These are phyloP conservation scores for Epizoanthus illoricatus DNA, from an alignment of 92 coral and sea anemone genomes.

Conservation along the genomic window DNA sequence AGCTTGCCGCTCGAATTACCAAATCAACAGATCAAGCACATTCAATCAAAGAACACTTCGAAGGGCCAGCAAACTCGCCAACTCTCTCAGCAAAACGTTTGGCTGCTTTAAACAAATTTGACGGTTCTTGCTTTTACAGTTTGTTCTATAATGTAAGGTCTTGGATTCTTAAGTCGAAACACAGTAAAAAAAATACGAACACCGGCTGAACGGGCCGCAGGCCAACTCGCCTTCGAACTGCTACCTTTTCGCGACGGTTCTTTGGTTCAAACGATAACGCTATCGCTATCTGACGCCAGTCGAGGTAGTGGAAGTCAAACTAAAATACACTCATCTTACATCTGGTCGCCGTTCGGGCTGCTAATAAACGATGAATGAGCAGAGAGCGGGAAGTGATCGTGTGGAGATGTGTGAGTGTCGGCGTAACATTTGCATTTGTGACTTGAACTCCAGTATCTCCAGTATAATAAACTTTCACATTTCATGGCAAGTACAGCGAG, in stretches of 20 bases:
- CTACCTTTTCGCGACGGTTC: background rate
- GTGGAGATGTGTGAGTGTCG: slow-evolving; percentile 49
- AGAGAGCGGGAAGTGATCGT: slow-evolving; percentile 43
- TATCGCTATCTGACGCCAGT: background rate
- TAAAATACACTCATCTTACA: background rate
- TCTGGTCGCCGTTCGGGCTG: background rate
- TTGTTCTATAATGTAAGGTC: background rate
- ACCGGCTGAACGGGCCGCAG: slow-evolving; percentile 20
- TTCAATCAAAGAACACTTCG: slow-evolving; percentile 4
- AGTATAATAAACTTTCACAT: slow-evolving; percentile 11
- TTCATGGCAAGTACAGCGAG: background rate
- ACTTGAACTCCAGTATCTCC: slow-evolving; percentile 12
- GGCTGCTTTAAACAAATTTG: slow-evolving; percentile 4
- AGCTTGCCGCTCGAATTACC: slow-evolving; percentile 26
- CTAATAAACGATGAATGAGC: slow-evolving; percentile 42
- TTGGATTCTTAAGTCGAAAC: background rate
- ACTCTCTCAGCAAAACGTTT: background rate
- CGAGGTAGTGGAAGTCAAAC: background rate
- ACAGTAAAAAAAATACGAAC: background rate
- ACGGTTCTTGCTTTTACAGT: background rate
- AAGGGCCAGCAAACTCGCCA: background rate
- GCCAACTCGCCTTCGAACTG: slow-evolving; percentile 25
- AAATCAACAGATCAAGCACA: slow-evolving; percentile 3
- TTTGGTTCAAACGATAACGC: background rate
- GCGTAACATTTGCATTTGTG: slow-evolving; percentile 39